Conservation (phyloP, 2,113 vertebrate genomes). For the Morone chrysops region DNA sequence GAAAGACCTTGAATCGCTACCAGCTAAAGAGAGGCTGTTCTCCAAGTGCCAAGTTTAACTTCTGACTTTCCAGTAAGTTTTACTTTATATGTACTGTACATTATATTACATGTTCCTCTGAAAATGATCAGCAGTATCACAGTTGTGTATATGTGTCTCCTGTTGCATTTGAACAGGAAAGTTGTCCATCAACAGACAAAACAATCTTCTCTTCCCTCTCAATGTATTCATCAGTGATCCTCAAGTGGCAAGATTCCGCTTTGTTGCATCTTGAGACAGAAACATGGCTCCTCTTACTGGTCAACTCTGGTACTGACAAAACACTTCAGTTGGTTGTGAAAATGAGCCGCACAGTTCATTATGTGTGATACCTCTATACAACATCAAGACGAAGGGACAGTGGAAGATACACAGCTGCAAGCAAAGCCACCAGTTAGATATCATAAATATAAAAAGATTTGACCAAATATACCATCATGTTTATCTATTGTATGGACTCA, state of each 20-base stretch:
- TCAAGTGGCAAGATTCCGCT: not conserved
- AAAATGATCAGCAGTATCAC: not conserved
- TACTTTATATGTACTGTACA: not conserved
- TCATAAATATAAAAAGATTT: not conserved
- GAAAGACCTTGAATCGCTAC: not conserved
- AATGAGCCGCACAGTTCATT: not conserved
- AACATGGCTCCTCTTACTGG: conserved; percentile 57
- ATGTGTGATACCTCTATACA: not conserved
- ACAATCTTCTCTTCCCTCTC: not conserved
- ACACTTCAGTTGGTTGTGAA: not conserved
- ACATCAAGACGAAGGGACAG: not conserved
- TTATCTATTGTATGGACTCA: not conserved
- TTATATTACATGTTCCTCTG: not conserved
- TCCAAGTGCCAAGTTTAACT: no score
- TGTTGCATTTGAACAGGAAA: not conserved
- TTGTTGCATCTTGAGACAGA: conserved; percentile 15
- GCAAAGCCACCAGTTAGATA: not conserved
- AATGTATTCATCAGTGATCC: not conserved
- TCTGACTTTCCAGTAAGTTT: not conserved
- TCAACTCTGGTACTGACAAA: conserved; percentile 28
- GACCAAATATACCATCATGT: not conserved
- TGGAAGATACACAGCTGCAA: not conserved
- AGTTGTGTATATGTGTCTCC: not conserved
- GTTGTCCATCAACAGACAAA: not conserved
- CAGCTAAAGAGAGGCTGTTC: no score